A percentile compares a stretch with the other conserved stretches of the same genome.
Evolutionary conservation across 2,888 invertebrate species (phyloP).

Genomic region (Polydrusus pterygomalis): DNA sequence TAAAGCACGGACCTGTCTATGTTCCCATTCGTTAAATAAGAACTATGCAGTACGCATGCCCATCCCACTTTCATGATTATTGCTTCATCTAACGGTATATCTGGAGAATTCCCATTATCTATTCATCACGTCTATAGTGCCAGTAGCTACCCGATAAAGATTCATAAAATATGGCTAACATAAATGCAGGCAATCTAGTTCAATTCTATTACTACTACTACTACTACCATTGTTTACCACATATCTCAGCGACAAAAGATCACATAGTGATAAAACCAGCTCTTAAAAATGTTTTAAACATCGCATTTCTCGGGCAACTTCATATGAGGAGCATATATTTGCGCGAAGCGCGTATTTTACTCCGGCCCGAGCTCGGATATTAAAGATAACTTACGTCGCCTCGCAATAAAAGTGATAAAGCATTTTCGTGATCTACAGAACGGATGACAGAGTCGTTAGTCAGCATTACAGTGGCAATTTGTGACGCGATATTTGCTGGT

Average conservation of each 20-base stretch:
- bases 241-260: neutral
- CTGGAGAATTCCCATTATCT: too few relatives aligned
- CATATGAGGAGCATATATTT: slow-evolving; percentile 41
- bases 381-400: slow-evolving; percentile 59
- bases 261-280: slow-evolving; percentile 4
- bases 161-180: too few relatives aligned
- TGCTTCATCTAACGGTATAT: too few relatives aligned
- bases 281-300: slow-evolving; percentile 24
- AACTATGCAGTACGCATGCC: too few relatives aligned
- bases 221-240: neutral
- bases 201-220: too few relatives aligned
- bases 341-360: slow-evolving; percentile 39
- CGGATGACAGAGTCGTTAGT: slow-evolving; percentile 61
- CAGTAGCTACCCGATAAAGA: too few relatives aligned
- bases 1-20: too few relatives aligned
- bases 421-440: slow-evolving; percentile 61
- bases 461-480: slow-evolving; percentile 61
- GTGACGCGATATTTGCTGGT: slow-evolving; percentile 55
- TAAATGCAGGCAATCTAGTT: too few relatives aligned
- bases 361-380: slow-evolving; percentile 50
- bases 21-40: too few relatives aligned
- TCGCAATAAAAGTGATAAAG: slow-evolving; percentile 61
- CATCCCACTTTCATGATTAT: too few relatives aligned
- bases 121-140: too few relatives aligned
- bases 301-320: slow-evolving; percentile 17